phyloP scores from a whole-genome alignment of 2,797 vertebrate genomes.

The Hyperoplus lanceolatus region DNA sequence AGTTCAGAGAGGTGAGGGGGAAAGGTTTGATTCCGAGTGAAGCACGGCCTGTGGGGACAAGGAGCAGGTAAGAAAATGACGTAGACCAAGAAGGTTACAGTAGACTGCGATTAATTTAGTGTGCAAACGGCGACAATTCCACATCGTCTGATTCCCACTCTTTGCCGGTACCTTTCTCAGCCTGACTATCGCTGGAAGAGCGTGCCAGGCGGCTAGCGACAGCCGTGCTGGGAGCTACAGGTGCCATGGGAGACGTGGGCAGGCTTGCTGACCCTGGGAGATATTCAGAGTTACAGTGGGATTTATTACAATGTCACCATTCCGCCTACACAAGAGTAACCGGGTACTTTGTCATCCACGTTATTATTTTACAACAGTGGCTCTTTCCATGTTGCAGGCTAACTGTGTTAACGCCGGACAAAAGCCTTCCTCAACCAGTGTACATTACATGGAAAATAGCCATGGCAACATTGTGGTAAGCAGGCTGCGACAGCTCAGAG shows the following conservation, averaged over 20 bases:
- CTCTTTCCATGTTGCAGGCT: conserved; percentile 10
- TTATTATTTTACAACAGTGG: background rate
- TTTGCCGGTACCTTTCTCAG: conserved; percentile 86
- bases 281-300: conserved; percentile 71
- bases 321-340: conserved; percentile 7
- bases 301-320: conserved; percentile 46
- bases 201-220: conserved; percentile 93
- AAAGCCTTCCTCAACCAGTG: conserved; percentile 32
- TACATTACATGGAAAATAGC: conserved; percentile 57
- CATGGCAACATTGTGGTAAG: conserved; percentile 63
- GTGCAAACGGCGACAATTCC: conserved; percentile 31
- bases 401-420: conserved; percentile 30
- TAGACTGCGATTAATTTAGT: conserved; percentile 42
- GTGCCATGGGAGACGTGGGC: conserved; percentile 88
- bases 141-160: conserved; percentile 47
- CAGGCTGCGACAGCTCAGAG: conserved; percentile 33
- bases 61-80: conserved; percentile 45
- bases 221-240: conserved; percentile 90
- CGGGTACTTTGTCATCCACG: conserved; percentile 16
- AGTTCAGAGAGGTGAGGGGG: conserved; percentile 27
- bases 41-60: conserved; percentile 53
- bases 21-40: conserved; percentile 44
- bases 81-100: conserved; percentile 28
- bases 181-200: conserved; percentile 91
- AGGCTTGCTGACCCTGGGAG: conserved; percentile 91